Evolutionary conservation across 2,888 invertebrate species (phyloP).

Genomic region (Keiferia lycopersicella): DNA sequence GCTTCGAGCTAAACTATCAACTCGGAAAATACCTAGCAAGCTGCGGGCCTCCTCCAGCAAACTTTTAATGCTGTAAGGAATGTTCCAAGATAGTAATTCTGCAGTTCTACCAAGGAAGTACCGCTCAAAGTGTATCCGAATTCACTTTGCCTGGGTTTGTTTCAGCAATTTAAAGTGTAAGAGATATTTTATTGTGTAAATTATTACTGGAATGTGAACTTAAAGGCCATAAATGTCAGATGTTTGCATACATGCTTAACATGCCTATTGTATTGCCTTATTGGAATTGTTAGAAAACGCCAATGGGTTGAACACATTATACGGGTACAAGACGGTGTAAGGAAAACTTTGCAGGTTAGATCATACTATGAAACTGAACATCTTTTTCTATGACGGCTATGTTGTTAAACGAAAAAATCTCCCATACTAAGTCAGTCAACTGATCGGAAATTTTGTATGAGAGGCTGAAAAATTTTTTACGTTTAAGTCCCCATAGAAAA

Average conservation of each 20-base stretch:
- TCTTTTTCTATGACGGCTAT: too few species aligned
- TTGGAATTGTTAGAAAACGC: too few species aligned
- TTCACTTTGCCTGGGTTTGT: slow-evolving; percentile 9
- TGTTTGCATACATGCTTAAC: neutral
- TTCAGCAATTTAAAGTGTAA: slow-evolving; percentile 1
- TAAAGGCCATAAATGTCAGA: neutral
- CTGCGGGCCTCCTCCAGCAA: slow-evolving; percentile 9
- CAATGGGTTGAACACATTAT: too few species aligned
- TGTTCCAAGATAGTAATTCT: slow-evolving; percentile 10
- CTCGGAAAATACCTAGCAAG: slow-evolving; percentile 14
- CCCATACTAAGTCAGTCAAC: too few species aligned
- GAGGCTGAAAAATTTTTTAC: too few species aligned
- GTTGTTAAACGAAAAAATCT: too few species aligned
- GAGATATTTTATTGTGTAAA: neutral
- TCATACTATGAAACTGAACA: too few species aligned
- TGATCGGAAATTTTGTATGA: too few species aligned
- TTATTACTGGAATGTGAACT: neutral
- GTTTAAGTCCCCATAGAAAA: too few species aligned
- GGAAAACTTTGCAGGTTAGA: too few species aligned
- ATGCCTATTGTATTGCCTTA: too few species aligned
- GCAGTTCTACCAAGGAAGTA: slow-evolving; percentile 2
- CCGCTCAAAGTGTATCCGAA: slow-evolving; percentile 4
- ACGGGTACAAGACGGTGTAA: too few species aligned
- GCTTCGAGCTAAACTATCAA: slow-evolving; percentile 20
- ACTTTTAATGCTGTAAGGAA: slow-evolving; percentile 22